Evolutionary conservation across 2,888 invertebrate species (phyloP), one percentile per base, ranked within the genome.

Genomic region (Sipha maydis): DNA sequence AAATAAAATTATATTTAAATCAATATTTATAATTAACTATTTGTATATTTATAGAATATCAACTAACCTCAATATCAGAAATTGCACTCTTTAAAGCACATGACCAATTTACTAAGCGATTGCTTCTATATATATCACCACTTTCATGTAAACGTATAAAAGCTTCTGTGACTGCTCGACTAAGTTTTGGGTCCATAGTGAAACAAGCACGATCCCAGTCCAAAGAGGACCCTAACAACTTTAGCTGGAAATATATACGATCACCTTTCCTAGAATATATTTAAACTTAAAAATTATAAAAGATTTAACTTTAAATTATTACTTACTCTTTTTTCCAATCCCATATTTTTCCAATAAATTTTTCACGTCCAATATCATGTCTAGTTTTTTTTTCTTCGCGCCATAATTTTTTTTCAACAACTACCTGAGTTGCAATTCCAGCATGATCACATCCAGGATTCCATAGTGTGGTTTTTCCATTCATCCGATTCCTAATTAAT

Each of bases 391-490:
- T 94, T 91, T 96, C 95, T 91, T 98, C 98, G 67, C 96, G 94
- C 96, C 96, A 97, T 8, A 99, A 91, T 91, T 97, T 96, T 92
- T 99, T 99, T 92, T 99, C 99, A 0, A 99, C 99, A 0, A 99
- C 98, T 28, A 99, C 98, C 92, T 99, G 99, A 0, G 99, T 99
- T 3, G 99, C 99, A 90, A 99, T 99, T 86, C 99, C 99, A 2
- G 99, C 99, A 93, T 99, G 99, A 93, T 99, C 99, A 91, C 98
- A 97, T 1, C 99, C 99, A 0, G 99, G 99, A 91, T 97, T 96
- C 98, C 99, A 99, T 0, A 99, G 92, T 0, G 97, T 97, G 0
- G 96, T 96, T 90, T 95, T 94, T 0, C 99, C 99, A 90, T 96
- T 95, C 99, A 99, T 99, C 90, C 98, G 94, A 92, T 98, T 94